Base-by-base conservation (phyloP, 1,140 invertebrate genomes). In the Drosophila persimilis region DNA sequence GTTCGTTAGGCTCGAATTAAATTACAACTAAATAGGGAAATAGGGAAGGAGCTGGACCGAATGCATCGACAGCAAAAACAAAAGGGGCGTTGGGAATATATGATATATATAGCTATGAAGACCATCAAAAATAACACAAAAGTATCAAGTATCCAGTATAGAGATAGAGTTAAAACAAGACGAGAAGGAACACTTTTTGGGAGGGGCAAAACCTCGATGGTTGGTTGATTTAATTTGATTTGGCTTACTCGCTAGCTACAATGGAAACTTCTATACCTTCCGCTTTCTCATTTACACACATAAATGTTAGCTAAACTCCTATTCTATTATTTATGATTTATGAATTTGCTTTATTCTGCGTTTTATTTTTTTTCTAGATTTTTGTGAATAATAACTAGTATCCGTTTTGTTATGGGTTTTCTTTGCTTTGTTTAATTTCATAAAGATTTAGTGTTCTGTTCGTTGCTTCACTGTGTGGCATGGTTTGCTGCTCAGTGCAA, bases 181-280 rank as follows among this genome's bases (percentile, higher is more conserved):
- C 24, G 56, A 45, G 45, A 62, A 67, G 55, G 62, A 58, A 57
- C 48, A 59, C 60, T 73, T 41, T 11, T 24, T 15, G 26, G 47
- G 51, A 8, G 35, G 20, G 47, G 26, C 29, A 11, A 64, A 53
- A 56, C 65, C 35, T 73, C 20, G 45, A 58, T 56, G 44, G 41
- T 64, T 73, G 56, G 35, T 56, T 48, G 41, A 35, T 64, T 69
- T 62, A 24, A 56, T 48, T 76, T 79, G 60, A 56, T 48, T 76
- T 79, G 60, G 59, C 77, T 85, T 85, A 85, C 77, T 66, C 43
- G 52, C 80, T 86, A 85, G 73, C 77, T 85, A 85, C 59, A 72
- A 50, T 72, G 65, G 62, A 78, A 78, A 72, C 56, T 41, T 11
- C 5, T 39, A 26, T 73, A 54, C 39, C 20, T 43, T 56, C 50